phyloP scores from a whole-genome alignment of 2,113 vertebrate genomes.

The Progne subis region DNA sequence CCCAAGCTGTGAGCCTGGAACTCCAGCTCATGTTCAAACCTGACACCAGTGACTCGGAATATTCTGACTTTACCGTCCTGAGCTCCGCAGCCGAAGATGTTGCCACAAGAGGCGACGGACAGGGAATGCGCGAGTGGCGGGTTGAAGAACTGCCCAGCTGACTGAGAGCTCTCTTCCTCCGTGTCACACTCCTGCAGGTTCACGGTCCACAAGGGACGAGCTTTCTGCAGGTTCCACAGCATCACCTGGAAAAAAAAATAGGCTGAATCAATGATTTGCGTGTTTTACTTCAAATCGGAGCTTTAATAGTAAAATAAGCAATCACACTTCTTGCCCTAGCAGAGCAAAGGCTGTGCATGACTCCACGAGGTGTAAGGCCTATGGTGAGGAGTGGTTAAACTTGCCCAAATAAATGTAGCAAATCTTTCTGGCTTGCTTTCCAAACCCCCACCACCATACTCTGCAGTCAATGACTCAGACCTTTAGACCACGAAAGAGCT shows the following conservation, averaged over 20 bases:
- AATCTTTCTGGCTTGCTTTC: not conserved
- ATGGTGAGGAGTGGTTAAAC: not conserved
- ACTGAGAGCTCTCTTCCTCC: constrained; percentile 71
- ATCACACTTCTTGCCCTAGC: not conserved
- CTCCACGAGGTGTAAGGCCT: not conserved
- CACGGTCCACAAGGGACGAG: constrained; percentile 86
- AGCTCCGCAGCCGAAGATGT: constrained; percentile 87
- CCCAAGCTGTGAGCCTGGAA: constrained; percentile 87
- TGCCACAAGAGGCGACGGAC: constrained; percentile 86
- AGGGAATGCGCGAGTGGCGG: constrained; percentile 89
- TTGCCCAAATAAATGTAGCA: not conserved
- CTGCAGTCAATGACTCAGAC: not conserved
- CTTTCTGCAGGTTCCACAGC: constrained; percentile 93
- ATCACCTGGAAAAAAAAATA: constrained; percentile 77
- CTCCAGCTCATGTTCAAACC: constrained; percentile 79
- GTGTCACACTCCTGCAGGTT: constrained; percentile 83
- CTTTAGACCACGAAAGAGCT: not conserved
- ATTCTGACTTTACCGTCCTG: constrained; percentile 89
- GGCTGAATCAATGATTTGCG: not conserved
- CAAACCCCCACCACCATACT: not conserved
- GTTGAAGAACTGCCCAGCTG: constrained; percentile 86
- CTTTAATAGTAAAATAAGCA: not conserved
- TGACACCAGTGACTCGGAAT: constrained; percentile 82
- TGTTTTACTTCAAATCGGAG: not conserved
- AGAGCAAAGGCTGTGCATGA: not conserved